These are phyloP conservation scores for Rapana venosa DNA, from an alignment of 2,888 invertebrate species.

Conservation along the genomic window DNA sequence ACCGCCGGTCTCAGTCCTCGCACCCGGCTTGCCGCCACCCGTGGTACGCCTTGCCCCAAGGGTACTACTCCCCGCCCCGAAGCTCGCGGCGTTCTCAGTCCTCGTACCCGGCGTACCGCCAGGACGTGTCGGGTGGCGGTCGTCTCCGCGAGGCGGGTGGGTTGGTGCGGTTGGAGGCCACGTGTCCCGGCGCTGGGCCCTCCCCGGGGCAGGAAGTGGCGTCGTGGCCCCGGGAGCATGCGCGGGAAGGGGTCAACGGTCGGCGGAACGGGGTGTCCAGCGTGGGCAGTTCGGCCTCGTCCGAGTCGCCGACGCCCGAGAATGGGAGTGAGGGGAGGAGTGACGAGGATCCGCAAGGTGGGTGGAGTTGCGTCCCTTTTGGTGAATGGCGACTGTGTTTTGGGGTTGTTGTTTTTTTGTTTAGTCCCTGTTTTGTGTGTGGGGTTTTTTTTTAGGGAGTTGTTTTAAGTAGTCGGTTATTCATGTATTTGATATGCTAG, in stretches of 20 bases:
- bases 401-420: too few relatives aligned
- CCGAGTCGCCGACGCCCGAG: neutral
- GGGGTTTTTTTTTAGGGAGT: neutral
- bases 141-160: neutral
- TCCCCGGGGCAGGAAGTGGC: neutral
- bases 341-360: conserved; percentile 1
- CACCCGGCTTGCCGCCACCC: neutral
- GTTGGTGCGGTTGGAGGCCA: neutral
- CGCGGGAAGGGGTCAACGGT: neutral
- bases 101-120: neutral
- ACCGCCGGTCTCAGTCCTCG: neutral
- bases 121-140: neutral
- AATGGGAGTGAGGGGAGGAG: neutral
- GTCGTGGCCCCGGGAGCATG: neutral
- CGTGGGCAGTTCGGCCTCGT: neutral
- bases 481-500: too few relatives aligned
- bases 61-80: neutral
- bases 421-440: too few relatives aligned
- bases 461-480: neutral
- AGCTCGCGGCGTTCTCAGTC: neutral
- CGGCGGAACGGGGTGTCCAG: conserved; percentile 5
- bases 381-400: too few relatives aligned
- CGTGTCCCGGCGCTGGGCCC: neutral
- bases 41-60: neutral
- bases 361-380: neutral